A percentile compares a stretch with the other conserved stretches of the same genome.
Conservation (phyloP, 2,888 invertebrate genomes). For the Papilio gigon region DNA sequence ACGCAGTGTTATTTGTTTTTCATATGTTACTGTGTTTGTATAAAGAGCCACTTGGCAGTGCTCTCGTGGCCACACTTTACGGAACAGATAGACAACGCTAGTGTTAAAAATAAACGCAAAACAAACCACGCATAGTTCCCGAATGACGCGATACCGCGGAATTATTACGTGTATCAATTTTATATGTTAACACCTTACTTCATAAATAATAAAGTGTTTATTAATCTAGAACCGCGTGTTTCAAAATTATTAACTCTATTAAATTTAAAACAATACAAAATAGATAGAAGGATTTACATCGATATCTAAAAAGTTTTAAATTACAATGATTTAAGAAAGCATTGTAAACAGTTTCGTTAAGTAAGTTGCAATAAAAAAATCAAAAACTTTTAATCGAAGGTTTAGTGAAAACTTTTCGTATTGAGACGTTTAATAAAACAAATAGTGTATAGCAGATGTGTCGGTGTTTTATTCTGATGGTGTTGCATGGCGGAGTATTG, state of each 20-base stretch:
- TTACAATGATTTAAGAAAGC: too few relatives aligned
- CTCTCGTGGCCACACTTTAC: constrained; percentile 8
- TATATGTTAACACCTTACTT: not conserved
- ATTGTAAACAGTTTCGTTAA: not conserved
- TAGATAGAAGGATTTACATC: too few relatives aligned
- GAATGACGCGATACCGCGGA: constrained; percentile 1
- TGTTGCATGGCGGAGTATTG: constrained; percentile 31
- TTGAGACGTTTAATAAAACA: constrained; percentile 12
- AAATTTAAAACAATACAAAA: too few relatives aligned
- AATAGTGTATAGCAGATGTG: constrained; percentile 27
- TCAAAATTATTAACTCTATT: too few relatives aligned
- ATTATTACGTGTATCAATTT: not conserved
- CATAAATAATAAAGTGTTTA: not conserved
- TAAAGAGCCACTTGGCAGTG: constrained; percentile 1
- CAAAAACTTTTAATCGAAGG: not conserved
- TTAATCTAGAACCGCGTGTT: not conserved
- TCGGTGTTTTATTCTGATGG: constrained; percentile 23
- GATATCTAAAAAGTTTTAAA: too few relatives aligned
- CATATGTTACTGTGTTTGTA: too few relatives aligned
- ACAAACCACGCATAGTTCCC: constrained; percentile 21
- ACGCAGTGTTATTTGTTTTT: too few relatives aligned
- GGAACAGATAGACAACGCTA: constrained; percentile 20
- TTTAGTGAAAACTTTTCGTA: not conserved
- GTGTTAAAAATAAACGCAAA: constrained; percentile 25
- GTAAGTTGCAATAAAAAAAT: not conserved